Evolutionary conservation across 2,113 vertebrate genomes (phyloP).

Genomic region (Theristicus caerulescens): DNA sequence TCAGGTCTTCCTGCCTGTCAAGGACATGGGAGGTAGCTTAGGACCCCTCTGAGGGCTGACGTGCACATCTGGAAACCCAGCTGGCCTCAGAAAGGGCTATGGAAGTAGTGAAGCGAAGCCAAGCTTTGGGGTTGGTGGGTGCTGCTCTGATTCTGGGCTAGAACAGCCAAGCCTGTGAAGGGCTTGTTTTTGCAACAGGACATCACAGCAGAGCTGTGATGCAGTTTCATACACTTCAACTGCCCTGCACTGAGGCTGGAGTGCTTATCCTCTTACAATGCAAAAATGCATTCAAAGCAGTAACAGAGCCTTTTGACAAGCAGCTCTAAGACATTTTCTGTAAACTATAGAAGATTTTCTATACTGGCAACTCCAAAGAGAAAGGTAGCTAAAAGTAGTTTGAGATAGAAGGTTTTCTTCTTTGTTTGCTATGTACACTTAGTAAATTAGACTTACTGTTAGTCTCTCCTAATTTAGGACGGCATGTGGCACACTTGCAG

Average conservation of each 20-base stretch:
- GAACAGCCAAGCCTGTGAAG: neutral
- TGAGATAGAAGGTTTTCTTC: neutral
- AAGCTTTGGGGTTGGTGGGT: too few species aligned
- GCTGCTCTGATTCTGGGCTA: neutral
- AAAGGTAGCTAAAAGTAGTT: neutral
- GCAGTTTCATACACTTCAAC: neutral
- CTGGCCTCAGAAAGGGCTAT: neutral
- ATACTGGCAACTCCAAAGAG: neutral
- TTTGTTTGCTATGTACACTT: neutral
- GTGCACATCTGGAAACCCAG: neutral
- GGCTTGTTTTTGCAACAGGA: neutral
- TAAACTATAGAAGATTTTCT: neutral
- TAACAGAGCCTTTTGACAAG: neutral
- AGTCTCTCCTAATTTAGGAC: neutral
- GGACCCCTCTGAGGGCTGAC: neutral
- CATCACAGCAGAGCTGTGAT: neutral
- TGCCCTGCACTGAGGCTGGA: neutral
- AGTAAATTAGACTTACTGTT: neutral
- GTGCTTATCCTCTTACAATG: neutral
- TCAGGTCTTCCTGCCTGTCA: neutral
- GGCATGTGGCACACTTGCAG: neutral
- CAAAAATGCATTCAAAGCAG: neutral
- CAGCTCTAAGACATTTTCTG: neutral
- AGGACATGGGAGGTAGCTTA: neutral
- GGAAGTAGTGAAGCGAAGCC: neutral